A percentile compares a stretch with the other conserved stretches of the same genome.
These are phyloP conservation scores for Lindbergichthys nudifrons DNA, from an alignment of 2,797 vertebrate genomes.

Conservation along the genomic window DNA sequence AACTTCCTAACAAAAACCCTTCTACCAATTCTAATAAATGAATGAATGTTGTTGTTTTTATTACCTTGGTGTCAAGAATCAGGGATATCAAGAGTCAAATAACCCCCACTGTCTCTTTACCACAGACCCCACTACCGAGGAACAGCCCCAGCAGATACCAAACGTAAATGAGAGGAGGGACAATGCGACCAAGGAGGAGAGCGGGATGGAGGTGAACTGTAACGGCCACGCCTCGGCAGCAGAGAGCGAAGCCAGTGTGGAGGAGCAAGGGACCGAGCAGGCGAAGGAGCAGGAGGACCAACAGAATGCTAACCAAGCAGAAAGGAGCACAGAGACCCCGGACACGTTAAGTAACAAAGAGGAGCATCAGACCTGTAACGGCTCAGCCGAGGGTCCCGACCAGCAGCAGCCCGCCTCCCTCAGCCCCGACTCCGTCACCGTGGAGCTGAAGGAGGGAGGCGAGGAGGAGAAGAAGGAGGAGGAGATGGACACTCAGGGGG, in stretches of 20 bases:
- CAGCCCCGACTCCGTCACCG: slow-evolving; percentile 54
- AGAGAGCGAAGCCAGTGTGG: slow-evolving; percentile 68
- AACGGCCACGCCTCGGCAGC: slow-evolving; percentile 82
- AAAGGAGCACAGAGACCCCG: slow-evolving; percentile 33
- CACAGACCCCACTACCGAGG: slow-evolving; percentile 62
- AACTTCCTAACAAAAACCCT: no score
- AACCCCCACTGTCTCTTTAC: background rate
- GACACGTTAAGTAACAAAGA: slow-evolving; percentile 55
- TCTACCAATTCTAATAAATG: no score
- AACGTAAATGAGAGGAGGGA: slow-evolving; percentile 25
- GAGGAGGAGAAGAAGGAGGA: slow-evolving; percentile 52
- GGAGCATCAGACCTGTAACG: slow-evolving; percentile 69
- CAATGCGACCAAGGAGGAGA: slow-evolving; percentile 54
- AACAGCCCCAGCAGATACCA: slow-evolving; percentile 48
- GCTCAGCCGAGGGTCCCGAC: slow-evolving; percentile 32
- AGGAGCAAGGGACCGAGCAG: slow-evolving; percentile 73
- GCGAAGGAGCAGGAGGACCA: slow-evolving; percentile 64
- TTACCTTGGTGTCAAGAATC: no score
- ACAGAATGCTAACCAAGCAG: slow-evolving; percentile 56
- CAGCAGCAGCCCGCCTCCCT: slow-evolving; percentile 32
- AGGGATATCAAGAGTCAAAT: background rate
- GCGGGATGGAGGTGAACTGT: slow-evolving; percentile 86
- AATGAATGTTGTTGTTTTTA: no score
- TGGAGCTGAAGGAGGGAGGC: slow-evolving; percentile 61
- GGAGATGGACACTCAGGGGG: slow-evolving; percentile 65